These are phyloP conservation scores for Gila robusta DNA, from an alignment of 2,797 vertebrate species.

Conservation along the genomic window DNA sequence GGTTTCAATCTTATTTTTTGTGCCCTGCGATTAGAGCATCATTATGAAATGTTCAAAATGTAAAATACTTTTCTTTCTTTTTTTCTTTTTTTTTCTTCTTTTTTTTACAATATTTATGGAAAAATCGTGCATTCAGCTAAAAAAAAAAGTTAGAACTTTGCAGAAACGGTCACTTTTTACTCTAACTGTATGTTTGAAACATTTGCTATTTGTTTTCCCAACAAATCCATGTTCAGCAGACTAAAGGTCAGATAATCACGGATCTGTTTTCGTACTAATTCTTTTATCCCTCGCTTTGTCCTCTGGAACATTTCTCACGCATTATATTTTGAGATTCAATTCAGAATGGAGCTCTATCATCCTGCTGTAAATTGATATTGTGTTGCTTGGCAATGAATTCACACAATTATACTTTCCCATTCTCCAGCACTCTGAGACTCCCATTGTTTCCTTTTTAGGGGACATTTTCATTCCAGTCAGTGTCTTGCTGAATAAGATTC, in stretches of 20 bases:
- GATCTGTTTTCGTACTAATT: slow-evolving; percentile 12
- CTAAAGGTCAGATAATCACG: neutral
- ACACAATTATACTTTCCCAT: slow-evolving; percentile 9
- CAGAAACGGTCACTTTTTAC: neutral
- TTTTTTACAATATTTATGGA: neutral
- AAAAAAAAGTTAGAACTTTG: neutral
- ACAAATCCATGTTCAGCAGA: slow-evolving; percentile 1
- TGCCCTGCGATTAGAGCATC: neutral
- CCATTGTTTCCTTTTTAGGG: slow-evolving; percentile 54
- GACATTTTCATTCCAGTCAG: slow-evolving; percentile 32
- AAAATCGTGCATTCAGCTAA: neutral
- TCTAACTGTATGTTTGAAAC: neutral
- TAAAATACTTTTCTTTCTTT: too few species aligned
- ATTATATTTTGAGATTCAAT: neutral
- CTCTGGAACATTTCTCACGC: slow-evolving; percentile 6
- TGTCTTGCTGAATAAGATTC: slow-evolving; percentile 26
- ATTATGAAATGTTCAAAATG: neutral
- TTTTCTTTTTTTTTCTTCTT: too few species aligned
- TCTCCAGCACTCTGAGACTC: neutral
- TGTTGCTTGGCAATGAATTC: slow-evolving; percentile 22
- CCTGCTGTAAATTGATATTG: slow-evolving; percentile 18
- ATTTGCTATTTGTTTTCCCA: slow-evolving; percentile 6
- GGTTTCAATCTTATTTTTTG: neutral
- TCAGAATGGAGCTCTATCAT: neutral
- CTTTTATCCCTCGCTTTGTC: neutral